Conservation (phyloP, 2,113 vertebrate species). For the Fulmarus glacialis region DNA sequence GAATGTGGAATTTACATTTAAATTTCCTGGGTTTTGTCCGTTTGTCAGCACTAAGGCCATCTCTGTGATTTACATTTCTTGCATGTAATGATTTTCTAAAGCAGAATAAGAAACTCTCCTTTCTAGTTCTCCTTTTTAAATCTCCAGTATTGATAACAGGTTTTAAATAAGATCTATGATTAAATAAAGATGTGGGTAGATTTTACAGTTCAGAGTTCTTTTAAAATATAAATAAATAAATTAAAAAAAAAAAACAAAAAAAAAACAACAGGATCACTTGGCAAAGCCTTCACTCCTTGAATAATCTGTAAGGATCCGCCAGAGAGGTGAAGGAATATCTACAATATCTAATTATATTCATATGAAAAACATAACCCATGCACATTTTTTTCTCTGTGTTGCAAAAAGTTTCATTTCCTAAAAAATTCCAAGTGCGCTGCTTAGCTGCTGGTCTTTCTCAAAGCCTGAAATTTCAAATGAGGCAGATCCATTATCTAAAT, state of each 20-base stretch:
- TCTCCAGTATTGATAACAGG: not conserved
- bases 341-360: not conserved
- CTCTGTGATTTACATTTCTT: not conserved
- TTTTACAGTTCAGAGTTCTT: conserved; percentile 44
- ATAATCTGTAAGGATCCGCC: not conserved
- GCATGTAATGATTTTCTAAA: conserved; percentile 28
- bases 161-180: conserved; percentile 45
- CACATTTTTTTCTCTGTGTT: not conserved
- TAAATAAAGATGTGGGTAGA: conserved; percentile 43
- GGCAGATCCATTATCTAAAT: not conserved
- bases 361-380: not conserved
- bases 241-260: not conserved
- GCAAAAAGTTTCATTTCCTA: conserved; percentile 7
- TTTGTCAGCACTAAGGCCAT: not conserved
- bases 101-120: not conserved
- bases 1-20: not conserved
- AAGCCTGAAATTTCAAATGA: not conserved
- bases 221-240: not conserved
- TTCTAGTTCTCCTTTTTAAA: conserved; percentile 27
- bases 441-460: not conserved
- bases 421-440: accelerated
- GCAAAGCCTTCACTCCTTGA: not conserved
- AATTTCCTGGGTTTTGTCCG: not conserved
- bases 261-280: not conserved
- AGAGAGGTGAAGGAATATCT: not conserved